Evolutionary conservation across 2,888 invertebrate species (phyloP).

Genomic region (Diogma glabrata): DNA sequence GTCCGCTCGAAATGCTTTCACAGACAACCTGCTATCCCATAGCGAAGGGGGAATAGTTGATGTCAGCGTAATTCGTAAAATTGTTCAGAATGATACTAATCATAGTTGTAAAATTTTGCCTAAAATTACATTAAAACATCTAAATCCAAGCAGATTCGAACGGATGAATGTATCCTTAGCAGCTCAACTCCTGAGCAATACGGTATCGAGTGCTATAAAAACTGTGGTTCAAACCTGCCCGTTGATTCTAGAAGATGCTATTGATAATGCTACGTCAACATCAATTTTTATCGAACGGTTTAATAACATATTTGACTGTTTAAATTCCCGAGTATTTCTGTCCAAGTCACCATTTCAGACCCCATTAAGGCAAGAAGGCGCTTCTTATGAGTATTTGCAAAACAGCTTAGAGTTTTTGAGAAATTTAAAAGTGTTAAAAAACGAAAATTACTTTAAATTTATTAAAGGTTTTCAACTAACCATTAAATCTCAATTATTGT

Average conservation of each 20-base stretch:
- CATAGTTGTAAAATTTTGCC: not conserved
- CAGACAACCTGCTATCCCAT: not conserved
- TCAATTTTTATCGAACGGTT: not conserved
- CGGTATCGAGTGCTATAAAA: not conserved
- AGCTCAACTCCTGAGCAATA: not conserved
- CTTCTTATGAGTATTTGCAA: not conserved
- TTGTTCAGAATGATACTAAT: not conserved
- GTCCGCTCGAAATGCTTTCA: not conserved
- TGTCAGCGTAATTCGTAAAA: not conserved
- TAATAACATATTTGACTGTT: not conserved
- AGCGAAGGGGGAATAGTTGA: not conserved
- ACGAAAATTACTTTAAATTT: slow-evolving; percentile 4
- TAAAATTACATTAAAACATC: not conserved
- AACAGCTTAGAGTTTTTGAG: not conserved
- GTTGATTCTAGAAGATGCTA: too few species aligned
- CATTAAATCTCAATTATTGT: not conserved
- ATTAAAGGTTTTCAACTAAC: not conserved
- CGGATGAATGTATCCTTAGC: not conserved
- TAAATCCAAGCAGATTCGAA: not conserved
- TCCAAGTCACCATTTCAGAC: not conserved
- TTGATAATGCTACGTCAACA: not conserved
- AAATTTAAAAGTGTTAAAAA: not conserved
- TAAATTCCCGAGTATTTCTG: not conserved
- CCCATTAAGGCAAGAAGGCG: not conserved
- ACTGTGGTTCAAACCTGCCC: too few species aligned